Conservation (phyloP, 2,113 vertebrate genomes). For the Manacus vitellinus region DNA sequence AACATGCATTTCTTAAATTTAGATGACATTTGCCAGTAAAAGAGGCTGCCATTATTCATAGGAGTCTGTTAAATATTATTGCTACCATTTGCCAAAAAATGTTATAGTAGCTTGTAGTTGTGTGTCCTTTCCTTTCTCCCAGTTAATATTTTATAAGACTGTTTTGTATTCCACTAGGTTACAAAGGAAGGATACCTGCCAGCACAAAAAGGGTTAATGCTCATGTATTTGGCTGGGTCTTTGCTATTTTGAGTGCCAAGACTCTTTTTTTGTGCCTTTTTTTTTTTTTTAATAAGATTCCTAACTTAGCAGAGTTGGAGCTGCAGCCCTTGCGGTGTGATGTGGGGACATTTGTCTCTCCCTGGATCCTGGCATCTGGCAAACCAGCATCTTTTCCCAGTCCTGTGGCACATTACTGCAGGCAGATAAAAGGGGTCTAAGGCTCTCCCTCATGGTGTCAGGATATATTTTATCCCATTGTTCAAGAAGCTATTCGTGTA, state of each 20-base stretch:
- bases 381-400: neutral
- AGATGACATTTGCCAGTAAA: neutral
- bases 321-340: neutral
- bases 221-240: neutral
- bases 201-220: neutral
- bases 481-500: neutral
- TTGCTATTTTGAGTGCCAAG: neutral
- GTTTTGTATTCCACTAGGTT: neutral
- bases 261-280: neutral
- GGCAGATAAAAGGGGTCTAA: neutral
- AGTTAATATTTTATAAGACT: neutral
- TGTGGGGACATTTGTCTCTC: neutral
- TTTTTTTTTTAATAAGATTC: neutral
- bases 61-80: neutral
- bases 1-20: neutral
- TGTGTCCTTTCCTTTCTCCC: neutral
- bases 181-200: neutral
- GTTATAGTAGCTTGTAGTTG: neutral
- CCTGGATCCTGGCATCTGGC: neutral
- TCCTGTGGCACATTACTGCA: neutral
- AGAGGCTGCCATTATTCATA: neutral
- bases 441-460: neutral
- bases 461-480: neutral
- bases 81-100: neutral
- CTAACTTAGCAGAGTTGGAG: neutral